Base-by-base conservation (phyloP, 2,113 vertebrate species). In the Siphamia tubifer region DNA sequence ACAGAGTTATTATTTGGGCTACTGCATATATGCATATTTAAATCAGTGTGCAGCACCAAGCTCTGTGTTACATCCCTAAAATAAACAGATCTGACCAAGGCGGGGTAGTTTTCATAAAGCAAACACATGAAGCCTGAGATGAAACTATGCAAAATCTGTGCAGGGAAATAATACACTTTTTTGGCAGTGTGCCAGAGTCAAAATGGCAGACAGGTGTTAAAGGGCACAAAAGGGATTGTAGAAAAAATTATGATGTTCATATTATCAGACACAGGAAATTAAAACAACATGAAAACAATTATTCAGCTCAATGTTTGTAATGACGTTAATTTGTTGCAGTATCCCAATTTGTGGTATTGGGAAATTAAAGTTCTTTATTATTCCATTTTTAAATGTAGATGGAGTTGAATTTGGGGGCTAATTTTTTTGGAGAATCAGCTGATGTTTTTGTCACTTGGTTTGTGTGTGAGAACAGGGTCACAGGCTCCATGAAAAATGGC, bases 131-230 rank as follows among this genome's bases (percentile, higher is more conserved):
- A 67, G 49, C 35, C 54, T 8, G 43, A 74, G 63, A 87, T 62
- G 72, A 64, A 72, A 61, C 79, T 55, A 77, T 34, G 43, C 70
- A 71, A 72, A 86, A 60, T 77, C 70, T 56, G 19, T 38, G 32
- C 69, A 51, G 67, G 75, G 60, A 74, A 81, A 89, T 77, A 81
- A 89, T 86, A 74, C n/a, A 86, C 79, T 57, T 36, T 3, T 9
- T 61, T 87, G 89, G 88, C 79, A 27, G 8, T 12, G 11, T 7
- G 74, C 85, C 88, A 90, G 48, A 77, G 40, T 62, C 36, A 36
- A 82, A 88, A 89, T 86, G 75, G 54, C 56, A 72, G 72, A 75
- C 88, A 87, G 90, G 90, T 92, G 86, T 87, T 81, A 62, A 74
- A 85, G 86, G 88, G 79, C 72, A 86, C 48, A 21, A 34, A 82